Conservation (phyloP, 2,113 vertebrate genomes). For the Cheilinus undulatus region DNA sequence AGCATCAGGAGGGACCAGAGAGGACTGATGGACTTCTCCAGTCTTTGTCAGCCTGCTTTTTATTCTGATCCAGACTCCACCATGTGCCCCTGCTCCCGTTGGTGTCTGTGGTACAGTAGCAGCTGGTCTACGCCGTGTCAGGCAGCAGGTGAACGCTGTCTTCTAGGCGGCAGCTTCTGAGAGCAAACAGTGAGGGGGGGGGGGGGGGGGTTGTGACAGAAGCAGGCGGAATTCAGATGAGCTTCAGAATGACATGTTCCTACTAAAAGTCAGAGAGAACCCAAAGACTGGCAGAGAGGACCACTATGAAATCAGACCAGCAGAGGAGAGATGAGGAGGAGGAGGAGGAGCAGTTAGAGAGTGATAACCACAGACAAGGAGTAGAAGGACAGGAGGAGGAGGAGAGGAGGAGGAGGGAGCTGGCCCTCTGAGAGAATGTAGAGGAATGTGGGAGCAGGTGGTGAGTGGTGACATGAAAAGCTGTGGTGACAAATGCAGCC, state of each 20-base stretch:
- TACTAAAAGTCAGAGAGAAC: slow-evolving; percentile 18
- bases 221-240: background rate
- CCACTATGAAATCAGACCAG: slow-evolving; percentile 17
- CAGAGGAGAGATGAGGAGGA: background rate
- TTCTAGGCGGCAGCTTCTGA: slow-evolving; percentile 71
- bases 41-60: slow-evolving; percentile 64
- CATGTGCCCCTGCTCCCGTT: too few relatives aligned
- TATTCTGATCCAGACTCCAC: slow-evolving; percentile 64
- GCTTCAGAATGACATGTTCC: background rate
- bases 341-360: slow-evolving; percentile 16
- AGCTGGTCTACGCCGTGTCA: slow-evolving; percentile 75
- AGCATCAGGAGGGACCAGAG: slow-evolving; percentile 52
- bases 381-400: slow-evolving; percentile 31
- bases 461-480: slow-evolving; percentile 85
- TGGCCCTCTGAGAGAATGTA: slow-evolving; percentile 80
- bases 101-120: slow-evolving; percentile 66
- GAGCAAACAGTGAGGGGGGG: slow-evolving; percentile 50
- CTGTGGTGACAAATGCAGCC: slow-evolving; percentile 83
- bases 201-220: slow-evolving; percentile 5
- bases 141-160: slow-evolving; percentile 80
- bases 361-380: slow-evolving; percentile 6
- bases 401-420: slow-evolving; percentile 48
- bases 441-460: slow-evolving; percentile 86
- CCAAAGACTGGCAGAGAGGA: slow-evolving; percentile 2
- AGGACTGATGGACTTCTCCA: slow-evolving; percentile 52